Conservation (phyloP, 2,113 vertebrate species). For the Takifugu flavidus region DNA sequence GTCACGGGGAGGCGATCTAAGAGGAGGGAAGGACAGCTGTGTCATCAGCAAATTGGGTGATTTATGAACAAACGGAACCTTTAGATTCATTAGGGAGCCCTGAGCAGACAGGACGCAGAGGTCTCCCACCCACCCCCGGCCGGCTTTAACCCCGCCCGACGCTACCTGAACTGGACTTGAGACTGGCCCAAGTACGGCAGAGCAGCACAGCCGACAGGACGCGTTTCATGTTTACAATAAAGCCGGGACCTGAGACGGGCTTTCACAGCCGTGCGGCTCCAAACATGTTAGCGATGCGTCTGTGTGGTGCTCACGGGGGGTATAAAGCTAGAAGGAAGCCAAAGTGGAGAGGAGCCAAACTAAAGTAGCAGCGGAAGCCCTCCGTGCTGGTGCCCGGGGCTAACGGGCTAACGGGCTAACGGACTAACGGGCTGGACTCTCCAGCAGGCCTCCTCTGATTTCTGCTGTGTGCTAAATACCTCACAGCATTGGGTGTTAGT, state of each 20-base stretch:
- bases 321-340: background rate
- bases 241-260: slow-evolving; percentile 43
- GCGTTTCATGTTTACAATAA: slow-evolving; percentile 62
- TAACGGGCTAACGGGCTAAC: too few species aligned
- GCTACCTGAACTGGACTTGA: slow-evolving; percentile 25
- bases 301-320: slow-evolving; percentile 1
- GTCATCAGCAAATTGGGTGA: too few species aligned
- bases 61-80: background rate
- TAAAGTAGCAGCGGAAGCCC: too few species aligned
- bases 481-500: too few species aligned
- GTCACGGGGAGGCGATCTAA: slow-evolving; percentile 25
- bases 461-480: too few species aligned
- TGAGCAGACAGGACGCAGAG: slow-evolving; percentile 6
- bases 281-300: slow-evolving; percentile 54
- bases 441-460: too few species aligned
- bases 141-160: background rate
- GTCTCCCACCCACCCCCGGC: background rate
- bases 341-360: too few species aligned
- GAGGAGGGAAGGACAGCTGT: slow-evolving; percentile 31
- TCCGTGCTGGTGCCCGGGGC: too few species aligned
- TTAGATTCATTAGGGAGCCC: background rate
- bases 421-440: too few species aligned
- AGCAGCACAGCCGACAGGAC: slow-evolving; percentile 4
- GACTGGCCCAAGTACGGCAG: slow-evolving; percentile 16
- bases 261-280: slow-evolving; percentile 66